Conservation (phyloP, 2,113 vertebrate genomes). For the Cromileptes altivelis region DNA sequence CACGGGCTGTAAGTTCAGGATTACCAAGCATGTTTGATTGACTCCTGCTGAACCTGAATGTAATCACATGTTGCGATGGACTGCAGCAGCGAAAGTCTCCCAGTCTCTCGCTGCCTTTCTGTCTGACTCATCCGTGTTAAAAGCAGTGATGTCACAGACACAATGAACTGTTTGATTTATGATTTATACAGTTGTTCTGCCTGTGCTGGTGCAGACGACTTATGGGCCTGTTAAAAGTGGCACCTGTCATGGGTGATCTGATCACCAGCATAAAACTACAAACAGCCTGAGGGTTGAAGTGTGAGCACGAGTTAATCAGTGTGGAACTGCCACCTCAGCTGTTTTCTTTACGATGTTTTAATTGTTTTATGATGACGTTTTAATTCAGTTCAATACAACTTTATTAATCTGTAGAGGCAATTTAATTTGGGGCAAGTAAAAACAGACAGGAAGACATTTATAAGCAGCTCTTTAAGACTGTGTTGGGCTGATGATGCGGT, state of each 20-base stretch:
- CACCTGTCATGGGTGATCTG: constrained; percentile 63
- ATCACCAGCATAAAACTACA: constrained; percentile 14
- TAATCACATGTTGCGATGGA: constrained; percentile 35
- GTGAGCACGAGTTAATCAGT: neutral
- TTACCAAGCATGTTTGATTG: constrained; percentile 27
- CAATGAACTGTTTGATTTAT: constrained; percentile 66
- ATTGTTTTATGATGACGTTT: too few species aligned
- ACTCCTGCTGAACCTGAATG: constrained; percentile 3
- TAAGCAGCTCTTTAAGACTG: neutral
- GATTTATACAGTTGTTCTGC: constrained; percentile 52
- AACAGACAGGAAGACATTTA: neutral
- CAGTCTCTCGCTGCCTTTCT: neutral
- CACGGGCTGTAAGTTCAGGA: neutral
- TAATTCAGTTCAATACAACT: neutral
- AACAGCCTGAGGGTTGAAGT: neutral
- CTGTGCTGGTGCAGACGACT: constrained; percentile 49
- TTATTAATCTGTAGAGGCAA: neutral
- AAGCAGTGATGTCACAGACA: constrained; percentile 42
- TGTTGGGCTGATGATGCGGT: too few species aligned
- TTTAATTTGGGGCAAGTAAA: neutral
- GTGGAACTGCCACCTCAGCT: too few species aligned
- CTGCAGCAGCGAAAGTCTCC: constrained; percentile 26
- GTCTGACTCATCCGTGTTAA: constrained; percentile 36
- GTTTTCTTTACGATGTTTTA: too few species aligned
- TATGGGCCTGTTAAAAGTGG: constrained; percentile 72